These are phyloP conservation scores for Anolis apletophallus DNA, from an alignment of 2,797 vertebrate species.

Conservation along the genomic window DNA sequence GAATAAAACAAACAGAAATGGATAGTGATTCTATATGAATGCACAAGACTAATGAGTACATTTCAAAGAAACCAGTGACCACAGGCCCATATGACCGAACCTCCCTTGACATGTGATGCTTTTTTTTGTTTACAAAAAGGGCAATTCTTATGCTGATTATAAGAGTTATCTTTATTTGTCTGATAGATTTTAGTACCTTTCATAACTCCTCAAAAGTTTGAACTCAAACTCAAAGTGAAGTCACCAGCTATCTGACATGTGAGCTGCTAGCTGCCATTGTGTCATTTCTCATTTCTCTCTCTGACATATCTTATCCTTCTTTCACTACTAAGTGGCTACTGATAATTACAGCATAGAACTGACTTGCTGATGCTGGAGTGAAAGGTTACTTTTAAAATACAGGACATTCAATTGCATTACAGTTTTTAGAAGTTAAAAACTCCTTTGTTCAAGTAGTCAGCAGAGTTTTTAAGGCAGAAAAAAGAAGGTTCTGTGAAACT, in stretches of 20 bases:
- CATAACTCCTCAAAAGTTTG: no score
- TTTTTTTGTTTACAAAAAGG: no score
- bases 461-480: conserved; percentile 4
- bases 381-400: conserved; percentile 27
- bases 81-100: no score
- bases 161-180: no score
- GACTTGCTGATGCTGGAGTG: not conserved
- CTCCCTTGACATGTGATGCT: no score
- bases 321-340: not conserved
- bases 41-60: no score
- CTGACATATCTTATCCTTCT: not conserved
- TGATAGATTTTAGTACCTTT: no score
- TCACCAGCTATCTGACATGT: not conserved
- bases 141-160: no score
- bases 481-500: not conserved
- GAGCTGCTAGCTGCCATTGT: not conserved
- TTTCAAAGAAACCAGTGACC: no score
- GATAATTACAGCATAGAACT: conserved; percentile 19
- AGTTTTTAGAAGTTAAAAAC: not conserved
- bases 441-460: conserved; percentile 20
- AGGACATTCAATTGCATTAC: conserved; percentile 33
- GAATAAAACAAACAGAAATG: no score
- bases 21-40: no score
- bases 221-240: no score
- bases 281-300: not conserved